Base-by-base conservation (phyloP, 92 coral and sea anemone species). In the Virgularia gustaviana region DNA sequence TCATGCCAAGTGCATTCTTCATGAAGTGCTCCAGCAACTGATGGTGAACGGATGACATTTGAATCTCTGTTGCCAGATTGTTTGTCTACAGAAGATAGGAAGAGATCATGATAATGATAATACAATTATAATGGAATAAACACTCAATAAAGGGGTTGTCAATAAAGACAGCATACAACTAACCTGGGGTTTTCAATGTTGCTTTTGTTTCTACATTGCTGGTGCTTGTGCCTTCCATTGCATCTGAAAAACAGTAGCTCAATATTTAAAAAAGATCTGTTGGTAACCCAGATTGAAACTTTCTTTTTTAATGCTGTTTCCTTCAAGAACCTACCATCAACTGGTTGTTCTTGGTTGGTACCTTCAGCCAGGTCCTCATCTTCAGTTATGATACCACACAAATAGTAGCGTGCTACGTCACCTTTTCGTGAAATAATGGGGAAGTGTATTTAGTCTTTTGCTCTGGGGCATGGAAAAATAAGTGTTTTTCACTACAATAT, bases 1-100 rank as follows among this genome's bases (percentile, higher is more conserved):
- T 73, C 49, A 59, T 85, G 87, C 99, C 99, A 94, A 9, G 88
- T 81, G 66, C 99, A 94, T 63, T 94, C 99, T 70, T 94, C 99
- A 55, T 94, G 94, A 2, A 79, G 82, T 12, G 89, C 91, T 10
- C 90, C 94, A 42, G 86, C 84, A 5, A 94, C 99, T n/a, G 71
- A 72, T n/a, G 99, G 99, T 9, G 99, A 94, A 77, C 74, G 71
- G 65, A 75, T 24, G 55, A 76, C 29, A 29, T 63, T 33, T 32
- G 44, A 6, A 1, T 76, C 74, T 76, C 38, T 65, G 42, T 36
- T 36, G 15, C 27, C 32, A 30, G 28, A 55, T 49, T 39, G 42
- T 11, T 53, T 59, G 12, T 30, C 54, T 63, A 58, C 52, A 47
- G 51, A 74, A 30, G 59, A 36, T 33, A 23, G 16, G 41, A 49